Conservation (phyloP, 1,140 invertebrate species). For the Ylistrum balloti region DNA sequence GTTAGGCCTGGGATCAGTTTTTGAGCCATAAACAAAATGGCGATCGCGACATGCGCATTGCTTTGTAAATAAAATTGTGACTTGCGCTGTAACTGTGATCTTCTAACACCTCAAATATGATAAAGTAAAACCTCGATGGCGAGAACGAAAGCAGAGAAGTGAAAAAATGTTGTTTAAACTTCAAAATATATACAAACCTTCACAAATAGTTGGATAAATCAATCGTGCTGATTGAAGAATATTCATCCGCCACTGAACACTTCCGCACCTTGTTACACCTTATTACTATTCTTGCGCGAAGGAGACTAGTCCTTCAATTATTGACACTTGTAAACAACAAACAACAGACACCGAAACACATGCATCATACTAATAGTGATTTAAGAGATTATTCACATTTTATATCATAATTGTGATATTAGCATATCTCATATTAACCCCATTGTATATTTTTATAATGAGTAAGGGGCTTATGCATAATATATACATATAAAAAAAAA, state of each 20-base stretch:
- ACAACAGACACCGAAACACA: no score
- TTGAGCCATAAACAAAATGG: slow-evolving; percentile 5
- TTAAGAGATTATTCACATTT: no score
- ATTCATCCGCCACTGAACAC: not conserved
- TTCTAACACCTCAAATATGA: not conserved
- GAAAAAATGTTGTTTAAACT: not conserved
- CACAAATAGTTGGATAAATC: not conserved
- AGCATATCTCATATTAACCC: no score
- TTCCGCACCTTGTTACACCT: slow-evolving; percentile 1
- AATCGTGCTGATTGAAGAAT: not conserved
- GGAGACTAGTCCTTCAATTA: not conserved
- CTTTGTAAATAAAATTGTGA: slow-evolving; percentile 30
- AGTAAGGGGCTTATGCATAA: no score
- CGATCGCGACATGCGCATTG: slow-evolving; percentile 17
- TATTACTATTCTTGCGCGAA: not conserved
- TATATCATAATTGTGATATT: no score
- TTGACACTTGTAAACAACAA: no score
- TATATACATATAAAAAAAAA: no score
- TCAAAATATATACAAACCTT: slow-evolving; percentile 4
- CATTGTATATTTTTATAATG: no score
- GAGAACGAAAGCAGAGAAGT: not conserved
- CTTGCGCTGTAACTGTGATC: slow-evolving; percentile 20
- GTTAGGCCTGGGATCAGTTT: not conserved
- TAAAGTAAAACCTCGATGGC: not conserved
- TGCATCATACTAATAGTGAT: no score